Evolutionary conservation across 1,140 invertebrate genomes (phyloP).

Genomic region (Formica exsecta): DNA sequence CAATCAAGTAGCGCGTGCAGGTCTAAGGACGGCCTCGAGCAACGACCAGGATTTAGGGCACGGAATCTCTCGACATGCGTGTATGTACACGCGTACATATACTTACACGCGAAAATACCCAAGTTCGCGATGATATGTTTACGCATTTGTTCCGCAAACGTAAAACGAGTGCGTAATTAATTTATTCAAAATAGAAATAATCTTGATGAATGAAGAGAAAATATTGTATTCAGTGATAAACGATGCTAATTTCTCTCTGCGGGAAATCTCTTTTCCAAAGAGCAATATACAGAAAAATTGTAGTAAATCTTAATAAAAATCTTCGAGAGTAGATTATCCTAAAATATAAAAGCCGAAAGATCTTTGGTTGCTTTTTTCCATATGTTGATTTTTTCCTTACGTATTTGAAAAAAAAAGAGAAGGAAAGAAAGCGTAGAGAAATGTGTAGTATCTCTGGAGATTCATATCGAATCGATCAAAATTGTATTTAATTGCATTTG

Average conservation of each 20-base stretch:
- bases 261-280: background rate
- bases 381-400: background rate
- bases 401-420: background rate
- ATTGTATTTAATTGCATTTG: background rate
- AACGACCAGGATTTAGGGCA: conserved; percentile 75
- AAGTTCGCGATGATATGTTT: background rate
- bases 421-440: background rate
- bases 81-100: conserved; percentile 47
- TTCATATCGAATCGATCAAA: background rate
- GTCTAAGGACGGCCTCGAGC: conserved; percentile 71
- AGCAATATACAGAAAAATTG: background rate
- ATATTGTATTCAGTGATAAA: background rate
- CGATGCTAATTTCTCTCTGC: background rate
- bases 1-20: conserved; percentile 27
- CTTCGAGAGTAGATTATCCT: background rate
- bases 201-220: background rate
- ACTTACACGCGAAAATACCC: conserved; percentile 32
- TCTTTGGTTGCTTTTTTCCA: background rate
- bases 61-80: conserved; percentile 68
- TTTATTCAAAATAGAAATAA: background rate
- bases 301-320: background rate
- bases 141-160: background rate
- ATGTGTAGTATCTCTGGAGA: background rate
- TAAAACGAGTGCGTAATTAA: background rate
- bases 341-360: background rate